These are phyloP conservation scores for Perdix hodgsoniae DNA, from an alignment of 2,797 vertebrate genomes.

Conservation along the genomic window DNA sequence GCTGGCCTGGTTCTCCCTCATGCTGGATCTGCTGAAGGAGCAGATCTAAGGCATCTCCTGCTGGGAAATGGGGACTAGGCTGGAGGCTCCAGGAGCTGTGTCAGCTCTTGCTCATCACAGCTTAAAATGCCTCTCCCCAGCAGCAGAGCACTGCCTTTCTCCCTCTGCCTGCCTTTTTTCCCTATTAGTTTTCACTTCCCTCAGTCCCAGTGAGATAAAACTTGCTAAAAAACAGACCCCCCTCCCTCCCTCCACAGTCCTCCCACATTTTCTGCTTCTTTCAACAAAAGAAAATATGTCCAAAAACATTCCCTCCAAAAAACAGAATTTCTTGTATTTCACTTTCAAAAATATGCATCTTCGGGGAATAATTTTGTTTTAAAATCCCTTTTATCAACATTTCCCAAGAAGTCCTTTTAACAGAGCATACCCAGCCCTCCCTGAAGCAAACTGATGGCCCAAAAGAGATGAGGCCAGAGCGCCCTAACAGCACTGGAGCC, in stretches of 20 bases:
- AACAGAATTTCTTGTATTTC: background rate
- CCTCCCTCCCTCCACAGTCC: background rate
- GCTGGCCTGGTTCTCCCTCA: background rate
- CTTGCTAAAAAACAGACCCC: conserved; percentile 40
- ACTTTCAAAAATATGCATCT: background rate
- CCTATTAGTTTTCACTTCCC: background rate
- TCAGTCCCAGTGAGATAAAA: conserved; percentile 42
- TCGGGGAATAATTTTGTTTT: background rate
- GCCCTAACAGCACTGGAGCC: background rate
- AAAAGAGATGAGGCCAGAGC: background rate
- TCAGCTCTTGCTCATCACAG: conserved; percentile 22
- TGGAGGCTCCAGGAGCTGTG: conserved; percentile 8
- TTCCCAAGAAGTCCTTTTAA: background rate
- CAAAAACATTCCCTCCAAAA: background rate
- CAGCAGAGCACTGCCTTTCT: background rate
- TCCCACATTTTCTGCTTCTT: conserved; percentile 41
- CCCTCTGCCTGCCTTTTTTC: background rate
- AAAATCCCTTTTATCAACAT: background rate
- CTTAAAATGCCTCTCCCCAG: background rate
- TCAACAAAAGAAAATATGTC: background rate
- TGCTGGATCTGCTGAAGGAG: background rate
- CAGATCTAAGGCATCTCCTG: background rate
- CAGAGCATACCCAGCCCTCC: background rate
- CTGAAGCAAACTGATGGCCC: background rate
- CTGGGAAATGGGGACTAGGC: conserved; percentile 29